Base-by-base conservation (phyloP, 2,797 vertebrate species). In the Paedocypris micromegethes region DNA sequence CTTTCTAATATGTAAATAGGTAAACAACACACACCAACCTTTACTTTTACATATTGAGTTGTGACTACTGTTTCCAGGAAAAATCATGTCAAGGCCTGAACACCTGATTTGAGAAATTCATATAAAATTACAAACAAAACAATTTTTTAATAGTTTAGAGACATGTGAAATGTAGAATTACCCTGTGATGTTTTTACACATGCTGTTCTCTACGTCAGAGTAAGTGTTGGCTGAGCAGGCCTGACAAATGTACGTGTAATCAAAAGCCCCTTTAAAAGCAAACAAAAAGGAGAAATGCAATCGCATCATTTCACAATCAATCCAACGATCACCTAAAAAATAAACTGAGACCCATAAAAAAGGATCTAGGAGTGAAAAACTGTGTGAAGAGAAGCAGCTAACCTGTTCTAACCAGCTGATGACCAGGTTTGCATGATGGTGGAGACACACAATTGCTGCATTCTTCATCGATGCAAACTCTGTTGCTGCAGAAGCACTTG, bases 1-100 rank as follows among this genome's bases (percentile, higher is more conserved):
- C 23, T 23, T 23, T 23, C 23, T 23, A 23, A 23, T 23, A 23
- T 23, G 23, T 23, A 23, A 23, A 23, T 23, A 23, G 23, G 23
- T 23, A 23, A 23, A 23, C 23, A 23, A 23, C 23, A 23, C 23
- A 23, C n/a, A 68, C 80, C 77, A 2, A 86, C 86, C 79, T 7
- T n/a, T 9, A 8, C 0, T 0, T 2, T 5, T 4, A 65, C 86
- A 87, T 73, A 57, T 47, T 40, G 82, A 52, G 45, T 86, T 23
- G 8, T 84, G 84, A 49, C 82, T 88, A 67, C 38, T 75, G 73
- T 86, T 88, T 44, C 84, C 86, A 72, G 79, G 72, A 76, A 79
- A 81, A 4, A 4, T 7, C 51, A 72, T 69, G 40, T 0, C 1
- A 8, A 82, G 53, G 39, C 79, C 82, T 3, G 6, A 75, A 76